These are phyloP conservation scores for Cotesia vestalis DNA, from an alignment of 1,140 invertebrate genomes.

Conservation along the genomic window DNA sequence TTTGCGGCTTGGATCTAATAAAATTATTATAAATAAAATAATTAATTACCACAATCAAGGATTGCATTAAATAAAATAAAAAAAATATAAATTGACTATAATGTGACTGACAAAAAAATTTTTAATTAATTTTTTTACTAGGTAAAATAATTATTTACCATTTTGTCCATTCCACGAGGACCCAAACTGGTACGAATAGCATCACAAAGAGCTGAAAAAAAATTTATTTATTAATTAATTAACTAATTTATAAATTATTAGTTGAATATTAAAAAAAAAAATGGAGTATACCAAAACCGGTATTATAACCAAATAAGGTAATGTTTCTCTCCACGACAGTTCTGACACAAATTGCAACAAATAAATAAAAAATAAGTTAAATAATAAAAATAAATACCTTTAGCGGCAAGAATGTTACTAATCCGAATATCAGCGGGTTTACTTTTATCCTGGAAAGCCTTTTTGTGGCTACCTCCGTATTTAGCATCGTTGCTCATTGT, in stretches of 20 bases:
- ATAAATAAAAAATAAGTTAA: background rate
- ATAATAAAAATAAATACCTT: slow-evolving; percentile 75
- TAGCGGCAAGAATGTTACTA: slow-evolving; percentile 97
- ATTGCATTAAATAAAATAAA: no score
- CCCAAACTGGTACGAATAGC: slow-evolving; percentile 98
- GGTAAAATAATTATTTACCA: slow-evolving; percentile 73
- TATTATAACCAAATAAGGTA: background rate
- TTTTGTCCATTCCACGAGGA: slow-evolving; percentile 99
- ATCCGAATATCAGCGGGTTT: slow-evolving; percentile 93
- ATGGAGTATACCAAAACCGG: background rate
- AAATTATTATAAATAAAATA: slow-evolving; percentile 43
- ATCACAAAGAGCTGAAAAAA: slow-evolving; percentile 92
- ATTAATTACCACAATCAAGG: background rate
- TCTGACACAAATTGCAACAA: slow-evolving; percentile 8
- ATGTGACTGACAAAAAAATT: no score
- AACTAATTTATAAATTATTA: slow-evolving; percentile 17
- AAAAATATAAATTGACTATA: no score
- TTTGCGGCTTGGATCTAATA: slow-evolving; percentile 91
- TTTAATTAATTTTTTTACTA: background rate
- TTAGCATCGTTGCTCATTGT: slow-evolving; percentile 57
- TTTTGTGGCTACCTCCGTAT: slow-evolving; percentile 45
- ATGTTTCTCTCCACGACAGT: background rate
- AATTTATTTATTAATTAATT: slow-evolving; percentile 6
- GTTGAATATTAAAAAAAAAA: slow-evolving; percentile 18
- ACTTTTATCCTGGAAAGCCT: slow-evolving; percentile 86